Evolutionary conservation across 2,113 vertebrate species (phyloP), one percentile per base, ranked within the genome.

Genomic region (Saimiri boliviensis): DNA sequence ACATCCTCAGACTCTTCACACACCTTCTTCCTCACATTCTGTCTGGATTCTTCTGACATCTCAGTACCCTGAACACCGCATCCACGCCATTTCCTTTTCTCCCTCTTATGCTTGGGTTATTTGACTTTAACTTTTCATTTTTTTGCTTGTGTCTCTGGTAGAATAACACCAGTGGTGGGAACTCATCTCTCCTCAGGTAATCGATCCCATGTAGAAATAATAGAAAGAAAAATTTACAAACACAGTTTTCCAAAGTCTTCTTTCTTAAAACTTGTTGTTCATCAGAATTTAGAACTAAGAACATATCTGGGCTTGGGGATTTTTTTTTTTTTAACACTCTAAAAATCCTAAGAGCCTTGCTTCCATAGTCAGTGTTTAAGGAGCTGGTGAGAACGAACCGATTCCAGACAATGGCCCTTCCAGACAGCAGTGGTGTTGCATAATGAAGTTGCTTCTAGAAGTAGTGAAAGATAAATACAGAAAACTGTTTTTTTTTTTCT

Each of bases 11-110:
- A 30, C 14, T 9, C 9, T 2, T 63, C 73, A 68, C 14, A 32
- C 10, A 0, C 5, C 0, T 10, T 19, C 30, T n/a, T 7, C 32
- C 42, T 23, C 76, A 30, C 27, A 47, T 0, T 47, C 6, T 5
- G 21, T 6, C 47, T 17, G 35, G 27, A 0, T 1, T 27, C 37
- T 30, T 32, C 68, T 4, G 25, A 40, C 14, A 20, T 7, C 23
- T 8, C 27, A 25, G 19, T 17, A 5, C 30, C 21, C 6, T 11
- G 23, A 45, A 16, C 16, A 7, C 30, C 56, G 8, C 0, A 19
- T 4, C 32, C 56, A 12, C 0, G 68, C 12, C 32, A 2, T 14
- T 21, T 45, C 37, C 7, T 16, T 25, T 40, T 63, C 68, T 83
- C 16, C 54, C 66, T 42, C 54, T 35, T 12, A 8, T 2, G 17